phyloP scores from a whole-genome alignment of 2,113 vertebrate species.

The Amblyopsis rosae region DNA sequence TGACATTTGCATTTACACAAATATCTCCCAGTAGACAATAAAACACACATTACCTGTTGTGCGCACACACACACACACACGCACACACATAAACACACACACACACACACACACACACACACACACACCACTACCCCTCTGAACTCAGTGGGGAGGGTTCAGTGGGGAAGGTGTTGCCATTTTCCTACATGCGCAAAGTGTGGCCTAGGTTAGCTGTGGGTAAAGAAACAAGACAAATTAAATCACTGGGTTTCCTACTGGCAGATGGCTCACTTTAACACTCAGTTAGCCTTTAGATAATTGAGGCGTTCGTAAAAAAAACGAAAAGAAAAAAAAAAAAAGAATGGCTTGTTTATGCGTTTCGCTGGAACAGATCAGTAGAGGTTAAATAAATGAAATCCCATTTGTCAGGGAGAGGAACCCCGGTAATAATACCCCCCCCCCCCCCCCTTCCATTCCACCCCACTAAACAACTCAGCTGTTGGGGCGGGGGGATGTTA shows the following conservation, averaged over 20 bases:
- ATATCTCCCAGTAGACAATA: neutral
- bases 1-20: conserved; percentile 32
- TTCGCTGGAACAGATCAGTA: conserved; percentile 97
- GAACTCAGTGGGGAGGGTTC: conserved; percentile 41
- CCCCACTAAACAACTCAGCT: conserved; percentile 90
- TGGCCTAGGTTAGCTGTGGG: conserved; percentile 69
- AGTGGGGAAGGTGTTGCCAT: conserved; percentile 72
- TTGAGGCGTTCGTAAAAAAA: conserved; percentile 97
- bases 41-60: conserved; percentile 23
- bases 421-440: conserved; percentile 83
- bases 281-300: conserved; percentile 99
- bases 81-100: neutral
- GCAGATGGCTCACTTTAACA: conserved; percentile 99
- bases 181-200: conserved; percentile 76
- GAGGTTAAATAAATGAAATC: conserved; percentile 99
- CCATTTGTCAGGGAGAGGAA: conserved; percentile 95
- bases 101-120: conserved; percentile 36
- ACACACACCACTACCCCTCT: conserved; percentile 43
- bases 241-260: conserved; percentile 97
- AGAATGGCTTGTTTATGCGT: conserved; percentile 99
- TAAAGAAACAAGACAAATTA: conserved; percentile 92
- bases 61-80: conserved; percentile 25
- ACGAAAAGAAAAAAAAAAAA: conserved; percentile 67
- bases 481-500: conserved; percentile 93
- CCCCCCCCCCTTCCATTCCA: conserved; percentile 50